A percentile compares a stretch with the other conserved stretches of the same genome.
Conservation (phyloP, 2,888 invertebrate genomes). For the Leucophenga maculata region DNA sequence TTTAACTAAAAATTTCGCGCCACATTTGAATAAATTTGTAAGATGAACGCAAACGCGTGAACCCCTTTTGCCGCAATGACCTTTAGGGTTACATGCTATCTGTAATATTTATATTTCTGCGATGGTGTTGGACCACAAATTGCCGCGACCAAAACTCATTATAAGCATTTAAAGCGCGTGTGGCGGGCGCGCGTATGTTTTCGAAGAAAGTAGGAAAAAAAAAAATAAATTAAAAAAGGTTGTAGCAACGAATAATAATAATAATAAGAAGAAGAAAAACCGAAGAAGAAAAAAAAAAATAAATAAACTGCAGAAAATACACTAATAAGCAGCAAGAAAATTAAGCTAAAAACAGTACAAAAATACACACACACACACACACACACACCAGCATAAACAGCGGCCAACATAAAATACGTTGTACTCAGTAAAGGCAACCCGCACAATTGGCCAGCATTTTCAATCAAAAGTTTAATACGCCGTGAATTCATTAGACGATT, state of each 20-base stretch:
- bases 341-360: neutral
- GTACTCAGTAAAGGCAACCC: neutral
- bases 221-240: neutral
- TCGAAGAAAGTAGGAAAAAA: neutral
- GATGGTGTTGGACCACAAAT: too few species aligned
- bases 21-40: too few species aligned
- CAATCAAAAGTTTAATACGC: slow-evolving; percentile 51
- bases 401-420: slow-evolving; percentile 6
- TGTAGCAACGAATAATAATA: neutral
- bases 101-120: too few species aligned
- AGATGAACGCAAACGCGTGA: too few species aligned
- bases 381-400: slow-evolving; percentile 16
- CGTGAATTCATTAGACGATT: slow-evolving; percentile 49
- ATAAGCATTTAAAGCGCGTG: too few species aligned
- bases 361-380: slow-evolving; percentile 10
- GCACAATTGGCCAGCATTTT: slow-evolving; percentile 33
- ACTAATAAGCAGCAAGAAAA: neutral
- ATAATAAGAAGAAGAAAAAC: neutral
- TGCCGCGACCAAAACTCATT: too few species aligned
- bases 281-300: too few species aligned
- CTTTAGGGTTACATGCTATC: too few species aligned
- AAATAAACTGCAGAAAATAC: neutral
- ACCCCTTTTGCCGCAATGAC: too few species aligned
- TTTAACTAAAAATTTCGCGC: too few species aligned
- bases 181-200: too few species aligned